These are phyloP conservation scores for Manis crassicaudata DNA, from an alignment of 2,797 vertebrate species.

Conservation along the genomic window DNA sequence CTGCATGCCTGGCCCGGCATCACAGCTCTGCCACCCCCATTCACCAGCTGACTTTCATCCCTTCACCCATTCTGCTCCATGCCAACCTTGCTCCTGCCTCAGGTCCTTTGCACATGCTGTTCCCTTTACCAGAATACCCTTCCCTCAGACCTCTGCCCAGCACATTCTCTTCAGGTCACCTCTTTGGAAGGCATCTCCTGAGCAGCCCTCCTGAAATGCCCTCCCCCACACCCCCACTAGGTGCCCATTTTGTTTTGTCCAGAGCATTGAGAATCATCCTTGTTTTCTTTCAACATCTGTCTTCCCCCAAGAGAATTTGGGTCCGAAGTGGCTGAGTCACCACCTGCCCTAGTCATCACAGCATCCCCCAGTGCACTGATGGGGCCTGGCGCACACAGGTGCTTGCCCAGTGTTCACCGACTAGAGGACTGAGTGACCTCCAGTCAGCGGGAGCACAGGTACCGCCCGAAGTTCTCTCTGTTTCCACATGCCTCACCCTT, in stretches of 20 bases:
- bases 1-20: no score
- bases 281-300: not conserved
- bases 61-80: fast-evolving
- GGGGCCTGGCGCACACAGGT: not conserved
- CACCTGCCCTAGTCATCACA: not conserved
- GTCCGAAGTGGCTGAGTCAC: not conserved
- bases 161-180: not conserved
- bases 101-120: not conserved
- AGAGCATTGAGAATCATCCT: not conserved
- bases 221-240: not conserved
- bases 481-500: conserved; percentile 34
- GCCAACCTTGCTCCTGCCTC: not conserved
- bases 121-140: not conserved
- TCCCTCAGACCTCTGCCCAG: not conserved
- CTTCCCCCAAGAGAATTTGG: not conserved
- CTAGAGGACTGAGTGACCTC: not conserved
- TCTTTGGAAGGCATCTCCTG: not conserved
- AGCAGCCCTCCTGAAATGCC: not conserved
- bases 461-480: not conserved
- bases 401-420: not conserved
- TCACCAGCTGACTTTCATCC: not conserved
- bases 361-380: not conserved
- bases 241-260: not conserved
- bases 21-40: not conserved
- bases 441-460: not conserved